Conservation (phyloP, 2,797 vertebrate species). For the Gouania willdenowi region DNA sequence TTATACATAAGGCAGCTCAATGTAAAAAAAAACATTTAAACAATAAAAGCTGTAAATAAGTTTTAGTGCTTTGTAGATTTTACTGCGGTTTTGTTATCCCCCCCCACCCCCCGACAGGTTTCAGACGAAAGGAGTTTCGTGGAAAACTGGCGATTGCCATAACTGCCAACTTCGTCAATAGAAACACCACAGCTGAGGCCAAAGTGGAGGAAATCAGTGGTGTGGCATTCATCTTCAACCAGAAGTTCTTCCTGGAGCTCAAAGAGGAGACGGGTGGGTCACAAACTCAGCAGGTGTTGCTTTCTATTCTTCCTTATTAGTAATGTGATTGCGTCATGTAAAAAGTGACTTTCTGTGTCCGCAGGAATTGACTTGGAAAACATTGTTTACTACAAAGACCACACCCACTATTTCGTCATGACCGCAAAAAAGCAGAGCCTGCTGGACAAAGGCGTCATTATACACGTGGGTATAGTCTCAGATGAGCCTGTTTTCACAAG, state of each 20-base stretch:
- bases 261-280: slow-evolving; percentile 87
- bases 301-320: too few relatives aligned
- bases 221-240: slow-evolving; percentile 98
- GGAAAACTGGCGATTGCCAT: slow-evolving; percentile 97
- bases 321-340: background rate
- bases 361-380: slow-evolving; percentile 96
- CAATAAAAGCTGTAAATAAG: too few relatives aligned
- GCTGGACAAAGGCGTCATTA: slow-evolving; percentile 94
- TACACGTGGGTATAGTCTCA: slow-evolving; percentile 82
- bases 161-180: slow-evolving; percentile 97
- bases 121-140: slow-evolving; percentile 92
- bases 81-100: too few relatives aligned
- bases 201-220: slow-evolving; percentile 98
- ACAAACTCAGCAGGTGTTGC: accelerated
- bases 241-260: slow-evolving; percentile 97
- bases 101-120: slow-evolving; percentile 74
- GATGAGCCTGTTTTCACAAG: too few relatives aligned
- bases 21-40: too few relatives aligned
- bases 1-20: too few relatives aligned
- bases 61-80: too few relatives aligned
- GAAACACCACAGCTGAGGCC: slow-evolving; percentile 95
- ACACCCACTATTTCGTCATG: slow-evolving; percentile 99
- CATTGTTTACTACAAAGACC: slow-evolving; percentile 97
- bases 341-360: background rate
- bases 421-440: slow-evolving; percentile 97